Base-by-base conservation (phyloP, 2,113 vertebrate genomes). In the Hassar affinis region DNA sequence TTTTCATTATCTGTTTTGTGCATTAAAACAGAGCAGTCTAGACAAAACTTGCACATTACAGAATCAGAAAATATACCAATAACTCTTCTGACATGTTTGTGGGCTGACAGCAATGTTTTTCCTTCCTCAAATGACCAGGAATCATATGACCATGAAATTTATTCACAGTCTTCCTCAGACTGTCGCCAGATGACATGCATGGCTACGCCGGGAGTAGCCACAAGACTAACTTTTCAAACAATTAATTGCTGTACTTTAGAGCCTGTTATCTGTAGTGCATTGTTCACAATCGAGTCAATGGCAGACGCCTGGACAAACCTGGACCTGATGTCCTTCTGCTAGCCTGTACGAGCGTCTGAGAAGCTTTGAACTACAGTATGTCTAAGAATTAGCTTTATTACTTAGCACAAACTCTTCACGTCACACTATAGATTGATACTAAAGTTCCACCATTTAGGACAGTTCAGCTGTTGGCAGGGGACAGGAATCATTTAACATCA, bases 401-500 rank as follows among this genome's bases (percentile, higher is more conserved):
- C 38, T 64, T 17, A 30, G 27, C 25, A 62, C 56, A 62, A 62
- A 62, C 3, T 6, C 11, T 14, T 30, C 59, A 62, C 27, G 4
- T 38, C 30, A 66, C 33, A 69, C 35, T 22, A 69, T 47, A 15
- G 22, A 45, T 22, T 20, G 0, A 8, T 72, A 47, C 12, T 71
- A 45, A 25, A 25, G 22, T n/a, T 30, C 14, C 3, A 2, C 6
- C 71, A 10, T 15, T 1, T 72, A 85, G 9, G 80, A 15, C 68
- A 45, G 27, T 12, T 25, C 4, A 6, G 11, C 25, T 54, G 20
- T 15, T 66, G 47, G 42, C 64, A 25, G 54, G 5, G 30, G 45
- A 1, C 11, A 72, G 56, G 30, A 74, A 69, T 75, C 52, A 78
- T 72, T 77, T 62, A 69, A 77, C 82, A 51, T 61, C 80, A 78